Conservation (phyloP, 2,888 invertebrate genomes). For the Pachydiplax longipennis region DNA sequence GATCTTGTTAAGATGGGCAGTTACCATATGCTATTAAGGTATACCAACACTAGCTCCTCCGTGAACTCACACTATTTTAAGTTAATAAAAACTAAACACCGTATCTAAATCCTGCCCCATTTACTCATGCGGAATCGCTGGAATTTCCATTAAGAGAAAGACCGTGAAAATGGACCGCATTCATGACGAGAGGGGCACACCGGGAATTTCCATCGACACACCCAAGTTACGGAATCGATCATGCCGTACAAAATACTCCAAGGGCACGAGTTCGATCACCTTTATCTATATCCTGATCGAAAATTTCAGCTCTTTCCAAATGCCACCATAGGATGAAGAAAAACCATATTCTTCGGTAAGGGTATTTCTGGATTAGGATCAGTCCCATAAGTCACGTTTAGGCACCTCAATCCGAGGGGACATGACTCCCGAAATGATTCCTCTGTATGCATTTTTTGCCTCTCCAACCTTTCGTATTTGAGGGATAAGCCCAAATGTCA, state of each 20-base stretch:
- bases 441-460: neutral
- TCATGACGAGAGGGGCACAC: neutral
- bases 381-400: neutral
- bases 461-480: neutral
- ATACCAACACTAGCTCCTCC: no score
- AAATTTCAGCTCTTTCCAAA: neutral
- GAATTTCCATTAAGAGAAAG: neutral
- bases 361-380: neutral
- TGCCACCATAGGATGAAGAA: neutral
- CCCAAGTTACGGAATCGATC: neutral
- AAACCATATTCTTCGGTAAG: neutral
- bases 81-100: no score
- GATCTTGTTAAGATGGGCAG: no score
- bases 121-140: no score
- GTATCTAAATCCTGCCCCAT: no score
- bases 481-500: neutral
- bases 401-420: neutral
- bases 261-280: conserved; percentile 15
- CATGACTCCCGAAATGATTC: neutral
- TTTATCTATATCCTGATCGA: neutral
- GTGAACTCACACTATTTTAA: no score
- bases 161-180: neutral
- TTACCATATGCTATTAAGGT: no score
- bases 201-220: neutral
- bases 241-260: conserved; percentile 6